A percentile compares a stretch with the other conserved stretches of the same genome.
phyloP scores from a whole-genome alignment of 2,113 vertebrate species.

The Lonchura striata region DNA sequence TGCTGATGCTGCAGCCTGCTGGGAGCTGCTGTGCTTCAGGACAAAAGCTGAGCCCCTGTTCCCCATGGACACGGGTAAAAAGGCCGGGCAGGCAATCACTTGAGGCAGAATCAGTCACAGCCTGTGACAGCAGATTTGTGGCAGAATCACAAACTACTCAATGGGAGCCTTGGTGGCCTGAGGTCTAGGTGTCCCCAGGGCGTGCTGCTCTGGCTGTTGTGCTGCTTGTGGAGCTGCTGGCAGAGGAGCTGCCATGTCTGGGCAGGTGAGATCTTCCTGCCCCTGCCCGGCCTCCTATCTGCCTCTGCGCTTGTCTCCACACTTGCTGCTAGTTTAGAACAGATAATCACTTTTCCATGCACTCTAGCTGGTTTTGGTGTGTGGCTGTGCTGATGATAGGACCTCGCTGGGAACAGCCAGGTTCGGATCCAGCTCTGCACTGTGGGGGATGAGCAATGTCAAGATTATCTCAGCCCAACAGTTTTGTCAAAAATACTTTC shows the following conservation, averaged over 20 bases:
- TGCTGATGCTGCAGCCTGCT: neutral
- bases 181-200: neutral
- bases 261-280: rapidly evolving
- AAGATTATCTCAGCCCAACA: neutral
- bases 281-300: neutral
- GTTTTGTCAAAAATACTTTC: neutral
- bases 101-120: neutral
- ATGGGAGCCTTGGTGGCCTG: rapidly evolving
- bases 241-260: rapidly evolving
- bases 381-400: neutral
- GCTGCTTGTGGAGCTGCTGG: neutral
- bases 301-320: neutral
- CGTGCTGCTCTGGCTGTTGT: rapidly evolving
- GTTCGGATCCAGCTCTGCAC: neutral
- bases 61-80: rapidly evolving
- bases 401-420: neutral
- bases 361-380: neutral
- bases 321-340: neutral
- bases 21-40: neutral
- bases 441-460: neutral
- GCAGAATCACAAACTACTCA: neutral
- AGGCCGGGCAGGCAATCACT: rapidly evolving
- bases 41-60: rapidly evolving
- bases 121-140: neutral
- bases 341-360: neutral